Base-by-base conservation (phyloP, 35 echinoderm and acorn worm species). In the Amphiura filiformis region DNA sequence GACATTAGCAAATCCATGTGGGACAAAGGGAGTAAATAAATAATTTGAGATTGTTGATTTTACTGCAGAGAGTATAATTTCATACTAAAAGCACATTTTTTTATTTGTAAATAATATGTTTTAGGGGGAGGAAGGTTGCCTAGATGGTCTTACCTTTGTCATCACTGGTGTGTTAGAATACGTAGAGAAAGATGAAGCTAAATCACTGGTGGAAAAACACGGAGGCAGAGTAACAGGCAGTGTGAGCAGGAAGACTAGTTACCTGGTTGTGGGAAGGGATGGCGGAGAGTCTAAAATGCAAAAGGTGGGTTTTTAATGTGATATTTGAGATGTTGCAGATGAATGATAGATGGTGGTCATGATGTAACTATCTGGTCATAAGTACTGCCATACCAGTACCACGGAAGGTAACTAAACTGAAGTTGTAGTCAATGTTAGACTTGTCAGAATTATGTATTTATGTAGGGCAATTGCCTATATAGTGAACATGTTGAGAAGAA, bases 111-210 rank as follows among this genome's bases (percentile, higher is more conserved):
- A n/a, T n/a, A 80, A 15, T 79, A 11, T 52, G 2, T 87, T 12
- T 35, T 34, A 75, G 80, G 78, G 87, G 17, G 42, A 76, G 35
- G 56, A 83, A 4, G 31, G 36, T 30, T 97, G 95, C 56, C 38
- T 97, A 15, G 89, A 91, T 13, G 92, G 90, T 3, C 42, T 94
- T n/a, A 91, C 95, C 11, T 97, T 97, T 57, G 92, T 94, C 13
- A 82, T 97, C 37, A 97, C 95, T 38, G 95, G 95, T 28, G 84
- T 97, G 5, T 57, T 94, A 13, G 95, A 97, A 22, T 97, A 91
- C 41, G 76, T 97, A 26, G 95, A 94, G 32, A 94, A 94, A 70
- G 92, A 91, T 1, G 88, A 97, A 61, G 86, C 89, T 15, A 90
- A 92, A 39, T 39, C 76, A 34, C 56, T 87, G 2, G 82, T 97